Base-by-base conservation (phyloP, 2,888 invertebrate genomes). In the Stramonita haemastoma region DNA sequence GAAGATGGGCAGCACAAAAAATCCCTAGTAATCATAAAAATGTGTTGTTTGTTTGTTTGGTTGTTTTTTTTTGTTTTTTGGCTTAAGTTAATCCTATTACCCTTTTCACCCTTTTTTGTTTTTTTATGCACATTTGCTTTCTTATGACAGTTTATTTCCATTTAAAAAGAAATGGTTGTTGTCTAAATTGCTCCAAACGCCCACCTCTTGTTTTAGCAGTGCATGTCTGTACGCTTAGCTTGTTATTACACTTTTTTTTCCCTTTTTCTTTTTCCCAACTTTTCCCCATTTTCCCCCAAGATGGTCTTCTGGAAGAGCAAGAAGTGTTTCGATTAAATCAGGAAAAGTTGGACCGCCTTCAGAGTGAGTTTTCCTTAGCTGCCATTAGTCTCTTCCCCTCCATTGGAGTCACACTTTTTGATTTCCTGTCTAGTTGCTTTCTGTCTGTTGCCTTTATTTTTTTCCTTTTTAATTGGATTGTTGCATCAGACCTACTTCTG, bases 291-390 rank as follows among this genome's bases (percentile, higher is more conserved):
- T 34, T 83, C 15, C 22, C 83, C n/a, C 26, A 93, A 94, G 95
- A 94, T 91, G 93, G 93, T 86, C 92, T 95, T 60, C 88, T 94
- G 90, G 94, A 94, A 90, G 95, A 95, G 91, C 94, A 94, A 91
- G 93, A 93, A 89, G 91, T 92, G 89, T 91, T 93, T 73, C 93
- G 91, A 83, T 89, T 91, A 87, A 94, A 92, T 85, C 93, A 92
- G 46, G 94, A 94, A 73, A 93, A 94, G 84, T 91, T 94, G 60
- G 91, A 93, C 79, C 91, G 70, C 77, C 91, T 95, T 70, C 93
- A 93, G 91, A 92, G 95, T 95, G 93, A 94, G 95, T 93, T 77
- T 17, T 34, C 11, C 34, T 34, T 79, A 34, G 32, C 22, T 15
- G 34, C 34, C 79, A 5, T 79, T 79, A 13, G 17, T 34, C 0